phyloP scores from a whole-genome alignment of 2,888 invertebrate species.

The Harmothoe impar region DNA sequence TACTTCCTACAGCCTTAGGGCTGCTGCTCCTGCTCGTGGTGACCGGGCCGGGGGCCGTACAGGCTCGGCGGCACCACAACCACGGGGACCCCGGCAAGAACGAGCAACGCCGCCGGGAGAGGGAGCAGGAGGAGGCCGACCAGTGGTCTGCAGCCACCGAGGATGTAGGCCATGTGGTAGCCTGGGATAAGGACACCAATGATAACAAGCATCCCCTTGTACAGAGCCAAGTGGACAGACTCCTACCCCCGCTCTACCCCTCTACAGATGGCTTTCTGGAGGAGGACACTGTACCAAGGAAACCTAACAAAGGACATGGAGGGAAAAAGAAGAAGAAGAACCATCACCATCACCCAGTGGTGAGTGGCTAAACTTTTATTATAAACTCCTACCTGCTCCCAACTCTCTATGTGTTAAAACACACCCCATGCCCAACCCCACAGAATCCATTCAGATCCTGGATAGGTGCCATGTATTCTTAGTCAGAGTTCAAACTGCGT shows the following conservation, averaged over 20 bases:
- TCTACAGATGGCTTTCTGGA: too few species aligned
- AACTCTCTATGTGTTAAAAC: too few species aligned
- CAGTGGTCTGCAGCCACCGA: background rate
- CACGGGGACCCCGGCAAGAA: background rate
- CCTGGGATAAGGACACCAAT: background rate
- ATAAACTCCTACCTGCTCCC: background rate
- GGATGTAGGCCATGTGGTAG: background rate
- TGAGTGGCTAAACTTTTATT: background rate
- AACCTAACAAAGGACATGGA: background rate
- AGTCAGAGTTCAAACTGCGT: too few species aligned
- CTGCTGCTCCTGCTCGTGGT: background rate
- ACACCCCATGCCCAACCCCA: too few species aligned
- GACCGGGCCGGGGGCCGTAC: background rate
- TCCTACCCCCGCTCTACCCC: too few species aligned
- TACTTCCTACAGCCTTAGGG: too few species aligned
- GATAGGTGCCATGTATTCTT: too few species aligned
- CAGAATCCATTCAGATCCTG: too few species aligned
- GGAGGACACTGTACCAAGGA: background rate
- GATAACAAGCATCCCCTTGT: background rate
- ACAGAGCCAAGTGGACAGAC: too few species aligned
- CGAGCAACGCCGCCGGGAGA: background rate
- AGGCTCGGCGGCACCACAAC: slow-evolving; percentile 38
- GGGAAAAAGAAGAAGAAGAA: slow-evolving; percentile 23
- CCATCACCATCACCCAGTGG: slow-evolving; percentile 23
- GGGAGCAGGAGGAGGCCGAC: background rate